These are phyloP conservation scores for Macaria liturata DNA, from an alignment of 2,888 invertebrate genomes.

Conservation along the genomic window DNA sequence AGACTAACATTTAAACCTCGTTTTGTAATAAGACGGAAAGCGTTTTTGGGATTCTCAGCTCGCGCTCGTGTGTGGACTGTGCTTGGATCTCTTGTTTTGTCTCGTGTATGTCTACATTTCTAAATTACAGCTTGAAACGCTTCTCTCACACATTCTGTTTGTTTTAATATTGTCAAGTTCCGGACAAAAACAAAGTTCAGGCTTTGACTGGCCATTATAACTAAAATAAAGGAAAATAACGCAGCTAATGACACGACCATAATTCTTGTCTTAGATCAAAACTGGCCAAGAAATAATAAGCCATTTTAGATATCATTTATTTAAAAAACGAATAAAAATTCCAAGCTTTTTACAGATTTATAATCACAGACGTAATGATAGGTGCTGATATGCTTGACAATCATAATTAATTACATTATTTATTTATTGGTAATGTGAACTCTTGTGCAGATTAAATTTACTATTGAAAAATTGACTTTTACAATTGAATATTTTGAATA, in stretches of 20 bases:
- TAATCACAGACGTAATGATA: conserved; percentile 37
- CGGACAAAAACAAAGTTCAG: conserved; percentile 29
- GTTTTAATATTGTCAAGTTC: not conserved
- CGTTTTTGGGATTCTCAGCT: too few relatives aligned
- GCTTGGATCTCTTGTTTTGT: too few relatives aligned
- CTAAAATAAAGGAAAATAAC: conserved; percentile 45
- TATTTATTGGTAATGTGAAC: conserved; percentile 5
- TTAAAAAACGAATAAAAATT: conserved; percentile 39
- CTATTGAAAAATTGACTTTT: conserved; percentile 12
- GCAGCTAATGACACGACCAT: conserved; percentile 46
- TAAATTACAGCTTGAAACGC: too few relatives aligned
- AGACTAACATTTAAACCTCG: too few relatives aligned
- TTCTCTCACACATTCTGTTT: too few relatives aligned
- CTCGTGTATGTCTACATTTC: too few relatives aligned
- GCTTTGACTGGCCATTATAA: conserved; percentile 45
- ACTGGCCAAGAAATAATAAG: conserved; percentile 60
- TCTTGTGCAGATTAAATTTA: conserved; percentile 19
- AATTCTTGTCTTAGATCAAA: conserved; percentile 38
- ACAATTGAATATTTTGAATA: conserved; percentile 8
- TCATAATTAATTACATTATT: conserved; percentile 8
- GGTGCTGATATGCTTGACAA: conserved; percentile 34
- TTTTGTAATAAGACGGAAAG: too few relatives aligned
- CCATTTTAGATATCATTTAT: conserved; percentile 63
- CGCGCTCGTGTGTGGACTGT: too few relatives aligned
- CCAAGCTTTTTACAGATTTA: conserved; percentile 29